Evolutionary conservation across 1,140 invertebrate genomes (phyloP), one percentile per base, ranked within the genome.

Genomic region (Ruditapes philippinarum): DNA sequence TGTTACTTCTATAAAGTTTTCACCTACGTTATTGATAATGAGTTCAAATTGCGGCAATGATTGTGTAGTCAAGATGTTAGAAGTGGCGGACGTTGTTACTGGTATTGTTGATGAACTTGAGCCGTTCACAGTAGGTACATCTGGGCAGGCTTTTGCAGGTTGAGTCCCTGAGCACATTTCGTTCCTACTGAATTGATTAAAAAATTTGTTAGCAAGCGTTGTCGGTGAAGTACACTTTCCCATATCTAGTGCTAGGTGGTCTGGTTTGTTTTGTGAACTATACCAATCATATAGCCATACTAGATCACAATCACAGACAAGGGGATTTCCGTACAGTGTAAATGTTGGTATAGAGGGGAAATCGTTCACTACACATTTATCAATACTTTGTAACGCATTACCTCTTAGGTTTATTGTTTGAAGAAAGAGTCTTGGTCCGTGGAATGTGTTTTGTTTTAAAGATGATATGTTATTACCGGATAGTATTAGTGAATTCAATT

Each of bases 261-360:
- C 38, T 17, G n/a, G 68, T 14, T 78, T 28, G 12, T 2, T 42
- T 38, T 54, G 33, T n/a, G 25, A n/a, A 11, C 45, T 22, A 12
- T 85, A 49, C 91, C 90, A 93, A 33, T 92, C 80, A 51, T 90
- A 84, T 5, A 95, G 83, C 92, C 93, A 93, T 31, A 87, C 54
- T 14, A 94, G 36, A 31, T 90, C 73, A 85, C 94, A 95, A 38
- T 92, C 89, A 85, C 94, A 95, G 2, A 65, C 11, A 22, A 93
- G 73, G 11, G 89, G 89, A 79, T 95, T 95, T 5, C 81, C 36
- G 9, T n/a, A 17, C 0, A 94, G 84, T 5, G 73, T 85, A 9
- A 93, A 2, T 9, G 40, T 60, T 3, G 49, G 60, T 2, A 93
- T 84, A 7, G 79, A 78, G 5, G 54, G 70, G 40, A 94, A 93